A percentile compares a stretch with the other conserved stretches of the same genome.
These are phyloP conservation scores for Sakesphorus luctuosus DNA, from an alignment of 2,113 vertebrate species.

Conservation along the genomic window DNA sequence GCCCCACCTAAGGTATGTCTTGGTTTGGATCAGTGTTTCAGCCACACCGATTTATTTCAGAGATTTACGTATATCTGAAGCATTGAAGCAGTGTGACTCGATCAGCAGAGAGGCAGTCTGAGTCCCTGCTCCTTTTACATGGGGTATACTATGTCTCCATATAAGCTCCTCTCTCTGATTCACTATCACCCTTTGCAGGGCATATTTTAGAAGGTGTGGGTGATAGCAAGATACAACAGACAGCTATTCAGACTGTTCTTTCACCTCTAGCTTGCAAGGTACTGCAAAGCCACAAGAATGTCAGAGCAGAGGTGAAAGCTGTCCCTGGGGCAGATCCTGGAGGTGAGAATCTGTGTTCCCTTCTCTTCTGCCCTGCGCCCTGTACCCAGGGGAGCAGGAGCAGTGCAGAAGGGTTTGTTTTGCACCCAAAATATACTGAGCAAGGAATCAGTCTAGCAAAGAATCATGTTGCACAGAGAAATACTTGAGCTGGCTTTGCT, in stretches of 20 bases:
- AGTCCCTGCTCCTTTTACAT: not conserved
- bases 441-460: not conserved
- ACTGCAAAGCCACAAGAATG: rapidly evolving
- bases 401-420: not conserved
- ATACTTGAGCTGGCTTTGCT: not conserved
- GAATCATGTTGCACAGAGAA: not conserved
- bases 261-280: not conserved
- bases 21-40: not conserved
- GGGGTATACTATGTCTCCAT: not conserved
- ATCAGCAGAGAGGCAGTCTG: not conserved
- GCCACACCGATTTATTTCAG: not conserved
- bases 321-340: not conserved
- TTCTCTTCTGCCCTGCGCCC: not conserved
- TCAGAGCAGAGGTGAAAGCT: not conserved
- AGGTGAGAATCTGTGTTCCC: not conserved
- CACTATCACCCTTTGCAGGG: not conserved
- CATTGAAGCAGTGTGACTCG: not conserved
- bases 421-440: not conserved
- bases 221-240: not conserved
- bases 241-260: not conserved
- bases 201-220: not conserved
- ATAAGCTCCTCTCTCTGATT: not conserved
- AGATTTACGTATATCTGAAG: not conserved
- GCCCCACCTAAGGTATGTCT: not conserved
- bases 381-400: not conserved